Evolutionary conservation across 1,140 invertebrate species (phyloP).

Genomic region (Yoshiicerus persimilis): DNA sequence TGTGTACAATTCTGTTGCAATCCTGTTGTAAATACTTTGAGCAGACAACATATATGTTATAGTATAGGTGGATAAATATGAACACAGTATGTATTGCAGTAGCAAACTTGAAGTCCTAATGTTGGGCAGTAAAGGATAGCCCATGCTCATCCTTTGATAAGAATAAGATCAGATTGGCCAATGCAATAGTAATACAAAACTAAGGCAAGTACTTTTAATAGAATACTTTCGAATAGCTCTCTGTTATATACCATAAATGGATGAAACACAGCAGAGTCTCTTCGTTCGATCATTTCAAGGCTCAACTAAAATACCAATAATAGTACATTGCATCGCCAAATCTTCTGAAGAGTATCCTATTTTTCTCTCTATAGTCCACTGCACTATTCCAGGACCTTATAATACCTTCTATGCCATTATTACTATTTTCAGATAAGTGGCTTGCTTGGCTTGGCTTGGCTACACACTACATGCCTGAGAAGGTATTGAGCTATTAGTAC

Average conservation of each 20-base stretch:
- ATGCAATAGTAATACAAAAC: constrained; percentile 15
- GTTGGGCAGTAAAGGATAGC: neutral
- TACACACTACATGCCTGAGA: too few species aligned
- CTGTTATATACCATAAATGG: neutral
- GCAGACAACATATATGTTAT: neutral
- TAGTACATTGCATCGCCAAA: neutral
- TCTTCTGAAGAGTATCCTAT: neutral
- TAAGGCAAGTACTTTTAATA: neutral
- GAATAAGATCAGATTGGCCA: constrained; percentile 9
- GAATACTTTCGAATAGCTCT: neutral
- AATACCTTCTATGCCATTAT: neutral
- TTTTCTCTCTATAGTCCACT: neutral
- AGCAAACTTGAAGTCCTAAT: too few species aligned
- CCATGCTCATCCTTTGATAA: neutral
- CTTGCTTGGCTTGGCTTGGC: too few species aligned
- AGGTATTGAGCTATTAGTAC: neutral
- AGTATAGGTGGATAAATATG: neutral
- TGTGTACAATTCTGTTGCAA: neutral
- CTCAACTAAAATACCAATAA: constrained; percentile 5
- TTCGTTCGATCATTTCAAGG: neutral
- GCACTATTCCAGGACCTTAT: neutral
- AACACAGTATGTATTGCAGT: neutral
- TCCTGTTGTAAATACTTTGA: neutral
- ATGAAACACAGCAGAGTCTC: neutral
- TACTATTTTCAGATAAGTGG: neutral